Base-by-base conservation (phyloP, 1,140 invertebrate species). In the Vanessa atalanta region DNA sequence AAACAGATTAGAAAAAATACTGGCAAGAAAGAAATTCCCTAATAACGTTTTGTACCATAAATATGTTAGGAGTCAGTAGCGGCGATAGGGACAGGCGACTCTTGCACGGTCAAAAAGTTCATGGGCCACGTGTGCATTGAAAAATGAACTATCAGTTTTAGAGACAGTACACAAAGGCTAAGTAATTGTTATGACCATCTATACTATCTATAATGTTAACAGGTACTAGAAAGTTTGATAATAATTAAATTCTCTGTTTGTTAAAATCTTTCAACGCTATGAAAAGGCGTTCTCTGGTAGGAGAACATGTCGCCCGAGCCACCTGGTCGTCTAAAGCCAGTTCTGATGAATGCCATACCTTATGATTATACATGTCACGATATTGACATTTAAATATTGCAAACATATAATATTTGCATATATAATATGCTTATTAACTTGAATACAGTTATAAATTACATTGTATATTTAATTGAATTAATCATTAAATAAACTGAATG, bases 1-100 rank as follows among this genome's bases (percentile, higher is more conserved):
- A 69, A 67, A 60, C 31, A 31, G 53, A 31, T 69, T 69, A 47
- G 13, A 37, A 37, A 61, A 69, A 69, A 57, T 69, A 69, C 60
- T 57, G 66, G 66, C 66, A 69, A 69, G 66, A 69, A 47, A 43
- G 26, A 67, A 55, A 47, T 63, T 63, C 15, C n/a, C 55, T 23
- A 14, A 47, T 26, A 47, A 23, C 23, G 60, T 43, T 47, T 43
- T 53, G 51, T 68, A 69, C 67, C 55, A 47, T 47, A 47, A 69
- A 37, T 43, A 43, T 37, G n/a, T 55, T n/a, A 14, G 12, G 9
- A 6, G 37, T 5, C 37, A 43, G 37, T 9, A 43, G 37, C 37
- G 37, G 37, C 37, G 37, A 9, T 43, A 43, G 37, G 37, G 7
- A 9, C 37, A 43, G 37, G 37, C 7, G 37, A 43, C 37, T 11